Percentiles rank a stretch among this genome's conserved stretches.
These are phyloP conservation scores for Halictus quadricinctus DNA, from an alignment of 2,888 invertebrate genomes.

Conservation along the genomic window DNA sequence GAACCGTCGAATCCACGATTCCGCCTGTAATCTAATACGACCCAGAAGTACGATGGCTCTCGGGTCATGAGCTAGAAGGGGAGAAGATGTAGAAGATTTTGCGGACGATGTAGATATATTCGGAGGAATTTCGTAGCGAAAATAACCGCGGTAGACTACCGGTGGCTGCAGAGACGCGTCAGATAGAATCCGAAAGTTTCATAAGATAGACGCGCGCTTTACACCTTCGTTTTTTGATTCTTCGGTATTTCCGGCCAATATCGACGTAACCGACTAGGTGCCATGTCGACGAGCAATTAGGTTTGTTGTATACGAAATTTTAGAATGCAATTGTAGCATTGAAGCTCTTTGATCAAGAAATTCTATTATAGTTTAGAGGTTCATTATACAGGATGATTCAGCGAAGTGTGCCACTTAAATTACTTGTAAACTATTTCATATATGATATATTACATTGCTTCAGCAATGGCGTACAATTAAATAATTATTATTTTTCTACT, in stretches of 20 bases:
- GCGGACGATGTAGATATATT: slow-evolving; percentile 79
- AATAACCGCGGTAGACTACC: slow-evolving; percentile 76
- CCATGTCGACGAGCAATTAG: neutral
- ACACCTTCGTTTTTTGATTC: slow-evolving; percentile 48
- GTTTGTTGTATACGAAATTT: neutral
- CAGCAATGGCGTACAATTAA: no score
- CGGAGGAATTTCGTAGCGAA: slow-evolving; percentile 80
- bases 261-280: slow-evolving; percentile 27
- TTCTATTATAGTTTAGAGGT: no score
- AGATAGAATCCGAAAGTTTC: slow-evolving; percentile 67
- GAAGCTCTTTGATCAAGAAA: no score
- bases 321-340: no score
- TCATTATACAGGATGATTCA: no score
- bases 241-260: slow-evolving; percentile 46
- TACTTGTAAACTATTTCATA: no score
- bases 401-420: no score
- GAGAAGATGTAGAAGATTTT: slow-evolving; percentile 72
- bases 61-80: slow-evolving; percentile 54
- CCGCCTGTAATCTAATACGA: slow-evolving; percentile 64
- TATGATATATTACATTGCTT: no score
- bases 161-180: slow-evolving; percentile 70
- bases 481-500: no score
- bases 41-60: slow-evolving; percentile 46
- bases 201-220: slow-evolving; percentile 51
- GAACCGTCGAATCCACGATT: slow-evolving; percentile 28